Base-by-base conservation (phyloP, 35 echinoderm and acorn worm species). In the Stichopus chloronotus region DNA sequence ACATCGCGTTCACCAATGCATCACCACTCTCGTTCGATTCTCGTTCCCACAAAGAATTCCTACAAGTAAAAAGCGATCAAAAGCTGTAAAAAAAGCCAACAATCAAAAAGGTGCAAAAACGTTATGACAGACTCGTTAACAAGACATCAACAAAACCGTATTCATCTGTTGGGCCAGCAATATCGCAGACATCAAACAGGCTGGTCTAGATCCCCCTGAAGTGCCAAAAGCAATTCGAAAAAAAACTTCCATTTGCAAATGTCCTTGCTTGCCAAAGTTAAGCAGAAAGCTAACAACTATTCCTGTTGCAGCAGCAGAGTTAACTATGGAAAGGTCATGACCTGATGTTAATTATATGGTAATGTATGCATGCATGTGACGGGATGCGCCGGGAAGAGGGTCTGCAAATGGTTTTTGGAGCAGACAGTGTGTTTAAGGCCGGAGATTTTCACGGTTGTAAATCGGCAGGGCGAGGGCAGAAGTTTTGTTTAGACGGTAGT, bases 1-100 rank as follows among this genome's bases (percentile, higher is more conserved):
- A 93, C 19, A 78, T 78, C 69, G 30, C 90, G 72, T 78, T 91
- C 90, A 25, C 56, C 68, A 91, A 16, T 55, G 63, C 90, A 91
- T 52, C 69, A 57, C 63, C 68, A 52, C 90, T 52, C 63, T 91
- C 12, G 72, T 91, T 19, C 61, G 20, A 79, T 78, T 91, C 17
- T 17, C 63, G 3, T 79, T 90, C 12, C 88, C 88, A 4, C 13
- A 78, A n/a, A 77, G 1, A 69, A 53, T 22, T n/a, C 24, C 56
- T 57, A 85, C 60, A 9, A 71, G 68, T 59, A 9, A 88, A 86
- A 88, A 53, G 69, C 21, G 56, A 56, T 83, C 83, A 55, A 93
- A 87, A 88, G 30, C 53, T 43, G 19, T 63, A 63, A 88, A 25
- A 87, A 77, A 74, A 54, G 55, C 59, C 83, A 87, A 76, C 10